Percentiles rank a stretch among this genome's conserved stretches.
These are phyloP conservation scores for Ranitomeya imitator DNA, from an alignment of 2,113 vertebrate species.

Conservation along the genomic window DNA sequence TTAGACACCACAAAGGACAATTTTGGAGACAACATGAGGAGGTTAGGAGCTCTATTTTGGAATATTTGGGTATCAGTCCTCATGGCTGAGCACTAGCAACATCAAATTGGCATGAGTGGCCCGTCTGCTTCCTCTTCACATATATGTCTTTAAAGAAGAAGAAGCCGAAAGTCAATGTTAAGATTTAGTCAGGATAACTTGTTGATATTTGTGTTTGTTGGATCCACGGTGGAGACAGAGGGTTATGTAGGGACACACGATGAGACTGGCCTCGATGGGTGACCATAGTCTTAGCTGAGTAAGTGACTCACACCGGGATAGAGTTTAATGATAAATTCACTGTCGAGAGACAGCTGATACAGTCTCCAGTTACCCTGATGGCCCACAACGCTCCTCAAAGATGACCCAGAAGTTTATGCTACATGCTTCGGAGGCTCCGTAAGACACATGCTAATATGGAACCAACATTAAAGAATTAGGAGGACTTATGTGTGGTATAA, in stretches of 20 bases:
- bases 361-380: conserved; percentile 18
- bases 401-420: background rate
- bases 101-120: no score
- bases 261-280: background rate
- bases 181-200: background rate
- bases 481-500: background rate
- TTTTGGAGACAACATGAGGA: no score
- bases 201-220: background rate
- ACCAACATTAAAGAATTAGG: background rate
- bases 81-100: no score
- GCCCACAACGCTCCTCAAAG: background rate
- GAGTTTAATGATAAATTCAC: background rate
- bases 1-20: no score
- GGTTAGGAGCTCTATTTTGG: no score
- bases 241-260: conserved; percentile 13
- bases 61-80: no score
- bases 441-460: background rate
- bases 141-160: background rate
- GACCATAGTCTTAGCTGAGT: background rate
- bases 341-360: conserved; percentile 4
- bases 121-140: no score
- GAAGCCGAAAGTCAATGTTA: background rate
- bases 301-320: conserved; percentile 18
- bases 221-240: background rate
- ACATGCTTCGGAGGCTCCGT: background rate